These are phyloP conservation scores for Lepus timidus DNA, from an alignment of 2,113 vertebrate genomes.

Conservation along the genomic window DNA sequence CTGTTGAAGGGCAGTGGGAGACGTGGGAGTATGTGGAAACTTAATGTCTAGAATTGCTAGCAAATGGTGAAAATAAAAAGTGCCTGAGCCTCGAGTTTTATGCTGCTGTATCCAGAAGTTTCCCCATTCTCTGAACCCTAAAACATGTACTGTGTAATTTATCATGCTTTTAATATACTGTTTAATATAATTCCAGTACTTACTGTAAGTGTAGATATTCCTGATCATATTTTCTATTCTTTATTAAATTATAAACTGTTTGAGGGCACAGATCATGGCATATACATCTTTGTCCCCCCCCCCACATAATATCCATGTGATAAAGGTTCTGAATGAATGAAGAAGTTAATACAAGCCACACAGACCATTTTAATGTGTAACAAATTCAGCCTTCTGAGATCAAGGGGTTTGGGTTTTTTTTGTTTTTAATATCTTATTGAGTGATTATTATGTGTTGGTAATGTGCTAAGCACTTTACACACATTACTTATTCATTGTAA, in stretches of 20 bases:
- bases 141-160: constrained; percentile 38
- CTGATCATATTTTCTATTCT: constrained; percentile 54
- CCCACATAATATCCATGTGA: not conserved
- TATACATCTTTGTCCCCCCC: not conserved
- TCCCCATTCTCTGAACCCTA: constrained; percentile 42
- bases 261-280: constrained; percentile 14
- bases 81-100: not conserved
- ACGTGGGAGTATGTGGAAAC: not conserved
- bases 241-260: constrained; percentile 42
- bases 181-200: constrained; percentile 58
- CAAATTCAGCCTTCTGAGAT: not conserved
- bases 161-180: constrained; percentile 48
- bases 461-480: not conserved
- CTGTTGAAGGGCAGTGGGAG: not conserved
- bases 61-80: not conserved
- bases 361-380: not conserved
- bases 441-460: not conserved
- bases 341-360: not conserved
- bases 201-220: constrained; percentile 54
- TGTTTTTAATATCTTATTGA: constrained; percentile 6
- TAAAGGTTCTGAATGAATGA: constrained; percentile 44
- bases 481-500: constrained; percentile 23
- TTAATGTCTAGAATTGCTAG: constrained; percentile 15
- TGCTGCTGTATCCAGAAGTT: not conserved
- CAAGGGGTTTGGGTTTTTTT: not conserved